Evolutionary conservation across 2,888 invertebrate species (phyloP).

Genomic region (Andrena marginata): DNA sequence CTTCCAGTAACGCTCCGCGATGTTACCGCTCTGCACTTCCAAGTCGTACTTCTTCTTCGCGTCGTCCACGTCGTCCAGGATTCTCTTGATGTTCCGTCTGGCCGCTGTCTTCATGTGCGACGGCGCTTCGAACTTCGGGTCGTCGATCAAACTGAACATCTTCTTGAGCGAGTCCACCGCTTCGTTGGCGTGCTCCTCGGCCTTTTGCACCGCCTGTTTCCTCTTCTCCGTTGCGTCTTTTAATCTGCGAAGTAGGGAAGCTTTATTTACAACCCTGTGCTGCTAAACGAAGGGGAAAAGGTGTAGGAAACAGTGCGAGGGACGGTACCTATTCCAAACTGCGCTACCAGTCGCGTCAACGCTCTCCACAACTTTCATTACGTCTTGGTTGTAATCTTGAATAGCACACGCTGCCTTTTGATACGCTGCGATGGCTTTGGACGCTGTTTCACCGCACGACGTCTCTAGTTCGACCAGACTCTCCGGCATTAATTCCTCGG

Average conservation of each 20-base stretch:
- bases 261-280: background rate
- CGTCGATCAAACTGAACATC: slow-evolving; percentile 84
- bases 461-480: slow-evolving; percentile 87
- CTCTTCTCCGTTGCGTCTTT: slow-evolving; percentile 88
- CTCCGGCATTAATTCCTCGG: slow-evolving; percentile 78
- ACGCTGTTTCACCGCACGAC: slow-evolving; percentile 86
- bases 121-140: slow-evolving; percentile 83
- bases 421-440: slow-evolving; percentile 89
- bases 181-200: slow-evolving; percentile 87
- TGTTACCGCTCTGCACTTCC: slow-evolving; percentile 87
- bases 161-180: slow-evolving; percentile 86
- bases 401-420: slow-evolving; percentile 88
- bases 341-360: slow-evolving; percentile 61
- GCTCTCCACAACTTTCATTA: slow-evolving; percentile 78
- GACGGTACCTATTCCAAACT: slow-evolving; percentile 79
- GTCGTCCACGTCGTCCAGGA: slow-evolving; percentile 87
- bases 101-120: slow-evolving; percentile 81
- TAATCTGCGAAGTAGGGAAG: slow-evolving; percentile 81
- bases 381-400: slow-evolving; percentile 86
- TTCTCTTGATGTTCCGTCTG: slow-evolving; percentile 80
- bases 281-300: no score
- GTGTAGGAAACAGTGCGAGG: background rate
- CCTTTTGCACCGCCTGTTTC: slow-evolving; percentile 86
- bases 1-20: slow-evolving; percentile 93
- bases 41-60: slow-evolving; percentile 88